Evolutionary conservation across 2,797 vertebrate genomes (phyloP), one percentile per base, ranked within the genome.

Genomic region (Phoebastria nigripes): DNA sequence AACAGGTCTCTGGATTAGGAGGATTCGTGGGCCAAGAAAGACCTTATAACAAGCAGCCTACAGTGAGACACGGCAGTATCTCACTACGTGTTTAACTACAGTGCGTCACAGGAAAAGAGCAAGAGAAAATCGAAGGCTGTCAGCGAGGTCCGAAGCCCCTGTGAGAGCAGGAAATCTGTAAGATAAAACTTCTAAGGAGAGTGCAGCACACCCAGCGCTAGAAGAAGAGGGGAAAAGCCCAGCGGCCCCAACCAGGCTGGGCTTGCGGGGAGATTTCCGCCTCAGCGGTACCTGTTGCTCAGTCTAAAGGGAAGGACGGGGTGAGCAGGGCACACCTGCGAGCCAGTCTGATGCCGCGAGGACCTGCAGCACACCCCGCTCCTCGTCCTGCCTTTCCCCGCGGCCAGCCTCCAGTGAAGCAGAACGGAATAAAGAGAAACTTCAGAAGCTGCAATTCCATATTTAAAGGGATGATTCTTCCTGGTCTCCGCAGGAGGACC

Each of bases 1-100:
- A 79, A 4, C 4, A 18, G 0, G 0, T 65, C 24, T 72, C 52
- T 74, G 31, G 22, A 70, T 73, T 66, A 70, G 39, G 59, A 89
- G 41, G 16, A 86, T 69, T 58, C 6, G 3, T 1, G 2, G 47
- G 62, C 18, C 69, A 82, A 73, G 18, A 77, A 39, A 31, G 61
- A 88, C 33, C 28, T 55, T 44, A 1, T 1, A 87, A 37, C 8
- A 77, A 56, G 72, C 24, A 47, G 51, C 31, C 37, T 44, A 12
- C 37, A 59, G 37, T 4, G 20, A 83, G 31, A 71, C 15, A n/a
- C 2, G 1, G 67, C 39, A 33, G 24, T 12, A 46, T 20, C 26
- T 86, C 25, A 8, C 56, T 22, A 35, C 0, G 0, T 24, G 9
- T 0, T 1, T 22, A 62, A 69, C 42, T 46, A 29, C 24, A 49